Evolutionary conservation across 2,888 invertebrate species (phyloP).

Genomic region (Machimus atricapillus): DNA sequence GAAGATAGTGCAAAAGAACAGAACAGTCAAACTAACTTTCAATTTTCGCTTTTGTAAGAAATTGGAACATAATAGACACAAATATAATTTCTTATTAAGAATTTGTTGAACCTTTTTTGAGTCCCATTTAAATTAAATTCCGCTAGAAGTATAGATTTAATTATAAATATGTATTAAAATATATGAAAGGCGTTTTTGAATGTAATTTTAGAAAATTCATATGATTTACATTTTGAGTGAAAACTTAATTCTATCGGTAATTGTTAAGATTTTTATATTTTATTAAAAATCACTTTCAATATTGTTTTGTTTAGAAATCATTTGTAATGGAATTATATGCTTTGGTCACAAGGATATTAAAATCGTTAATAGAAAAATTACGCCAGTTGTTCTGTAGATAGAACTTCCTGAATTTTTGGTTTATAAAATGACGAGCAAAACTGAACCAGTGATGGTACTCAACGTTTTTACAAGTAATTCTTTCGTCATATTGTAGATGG

Average conservation of each 20-base stretch:
- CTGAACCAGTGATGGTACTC: no score
- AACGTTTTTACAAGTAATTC: no score
- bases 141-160: neutral
- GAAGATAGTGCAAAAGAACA: neutral
- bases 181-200: neutral
- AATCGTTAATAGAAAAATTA: neutral
- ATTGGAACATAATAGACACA: neutral
- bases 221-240: neutral
- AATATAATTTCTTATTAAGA: conserved; percentile 1
- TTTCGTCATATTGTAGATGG: no score
- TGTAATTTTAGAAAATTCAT: neutral
- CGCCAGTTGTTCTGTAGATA: neutral
- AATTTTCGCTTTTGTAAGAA: neutral
- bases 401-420: no score
- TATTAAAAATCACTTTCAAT: neutral
- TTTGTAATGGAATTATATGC: neutral
- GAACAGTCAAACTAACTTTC: neutral
- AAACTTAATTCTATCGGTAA: neutral
- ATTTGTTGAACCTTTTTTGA: neutral
- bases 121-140: neutral
- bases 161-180: neutral
- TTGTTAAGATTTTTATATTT: neutral
- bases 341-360: neutral
- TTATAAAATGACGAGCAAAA: no score
- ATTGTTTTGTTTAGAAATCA: neutral